Evolutionary conservation across 2,797 vertebrate species (phyloP).

Genomic region (Lithobates sylvaticus): DNA sequence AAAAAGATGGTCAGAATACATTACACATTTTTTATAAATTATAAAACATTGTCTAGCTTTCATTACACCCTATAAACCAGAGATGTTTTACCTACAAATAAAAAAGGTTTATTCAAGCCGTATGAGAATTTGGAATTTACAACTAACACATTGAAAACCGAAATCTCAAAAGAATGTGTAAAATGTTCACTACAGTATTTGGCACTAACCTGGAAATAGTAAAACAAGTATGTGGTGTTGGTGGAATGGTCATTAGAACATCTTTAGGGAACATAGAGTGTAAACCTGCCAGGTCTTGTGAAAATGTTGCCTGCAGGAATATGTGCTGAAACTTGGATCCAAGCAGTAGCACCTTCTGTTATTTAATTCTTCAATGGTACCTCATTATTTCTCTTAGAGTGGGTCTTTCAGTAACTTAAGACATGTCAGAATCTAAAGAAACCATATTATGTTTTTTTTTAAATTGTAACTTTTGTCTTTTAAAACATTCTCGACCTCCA

Average conservation of each 20-base stretch:
- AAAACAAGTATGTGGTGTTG: conserved; percentile 30
- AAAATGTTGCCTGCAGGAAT: conserved; percentile 16
- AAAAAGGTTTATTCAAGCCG: not conserved
- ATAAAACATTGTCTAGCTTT: not conserved
- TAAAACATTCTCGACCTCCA: too few relatives aligned
- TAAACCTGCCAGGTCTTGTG: conserved; percentile 36
- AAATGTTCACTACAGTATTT: conserved; percentile 29
- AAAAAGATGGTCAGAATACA: not conserved
- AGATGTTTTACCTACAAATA: not conserved
- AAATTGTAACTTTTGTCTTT: not conserved
- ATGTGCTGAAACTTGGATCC: conserved; percentile 8
- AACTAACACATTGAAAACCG: conserved; percentile 6
- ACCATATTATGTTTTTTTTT: too few relatives aligned
- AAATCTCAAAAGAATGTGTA: conserved; percentile 20
- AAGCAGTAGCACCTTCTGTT: conserved; percentile 31
- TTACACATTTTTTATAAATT: not conserved
- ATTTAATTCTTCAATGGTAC: not conserved
- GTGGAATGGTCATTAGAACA: conserved; percentile 14
- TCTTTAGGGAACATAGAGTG: conserved; percentile 9
- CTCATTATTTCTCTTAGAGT: conserved; percentile 14
- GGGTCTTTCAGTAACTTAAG: not conserved
- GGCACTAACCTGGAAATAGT: conserved; percentile 32
- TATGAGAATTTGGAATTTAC: conserved; percentile 5
- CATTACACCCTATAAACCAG: not conserved
- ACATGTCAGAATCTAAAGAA: not conserved